Conservation (phyloP, 2,888 invertebrate species). For the Carcina quercana region DNA sequence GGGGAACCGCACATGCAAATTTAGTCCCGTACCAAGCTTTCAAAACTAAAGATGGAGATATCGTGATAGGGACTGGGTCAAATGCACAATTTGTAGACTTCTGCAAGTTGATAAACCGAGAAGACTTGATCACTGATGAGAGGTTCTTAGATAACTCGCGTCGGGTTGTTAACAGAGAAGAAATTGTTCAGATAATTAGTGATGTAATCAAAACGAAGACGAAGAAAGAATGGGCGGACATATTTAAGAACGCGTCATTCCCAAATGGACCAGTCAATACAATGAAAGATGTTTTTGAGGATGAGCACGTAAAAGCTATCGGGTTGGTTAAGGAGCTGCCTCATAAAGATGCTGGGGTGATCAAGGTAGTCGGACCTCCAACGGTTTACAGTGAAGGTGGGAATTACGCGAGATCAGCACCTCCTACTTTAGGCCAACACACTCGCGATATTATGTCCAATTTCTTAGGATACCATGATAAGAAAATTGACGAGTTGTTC, state of each 20-base stretch:
- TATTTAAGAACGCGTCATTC: constrained; percentile 84
- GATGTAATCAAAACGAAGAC: constrained; percentile 75
- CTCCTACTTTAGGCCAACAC: constrained; percentile 92
- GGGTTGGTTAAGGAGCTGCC: constrained; percentile 81
- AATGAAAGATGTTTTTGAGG: constrained; percentile 88
- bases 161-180: constrained; percentile 84
- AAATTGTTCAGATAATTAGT: constrained; percentile 77
- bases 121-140: constrained; percentile 75
- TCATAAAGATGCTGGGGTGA: constrained; percentile 79
- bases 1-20: constrained; percentile 96
- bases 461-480: constrained; percentile 77
- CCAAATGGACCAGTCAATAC: constrained; percentile 94
- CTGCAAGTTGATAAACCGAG: constrained; percentile 76
- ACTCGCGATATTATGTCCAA: constrained; percentile 83
- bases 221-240: constrained; percentile 81
- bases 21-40: constrained; percentile 97
- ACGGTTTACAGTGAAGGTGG: constrained; percentile 85
- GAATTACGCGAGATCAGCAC: constrained; percentile 81
- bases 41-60: constrained; percentile 84
- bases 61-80: constrained; percentile 92
- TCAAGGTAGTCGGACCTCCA: constrained; percentile 90
- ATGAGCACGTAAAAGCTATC: constrained; percentile 87
- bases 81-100: constrained; percentile 86
- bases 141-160: constrained; percentile 82
- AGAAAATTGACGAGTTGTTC: constrained; percentile 74